Evolutionary conservation across 2,113 vertebrate species (phyloP), one percentile per base, ranked within the genome.

Genomic region (human (Homo sapiens)): DNA sequence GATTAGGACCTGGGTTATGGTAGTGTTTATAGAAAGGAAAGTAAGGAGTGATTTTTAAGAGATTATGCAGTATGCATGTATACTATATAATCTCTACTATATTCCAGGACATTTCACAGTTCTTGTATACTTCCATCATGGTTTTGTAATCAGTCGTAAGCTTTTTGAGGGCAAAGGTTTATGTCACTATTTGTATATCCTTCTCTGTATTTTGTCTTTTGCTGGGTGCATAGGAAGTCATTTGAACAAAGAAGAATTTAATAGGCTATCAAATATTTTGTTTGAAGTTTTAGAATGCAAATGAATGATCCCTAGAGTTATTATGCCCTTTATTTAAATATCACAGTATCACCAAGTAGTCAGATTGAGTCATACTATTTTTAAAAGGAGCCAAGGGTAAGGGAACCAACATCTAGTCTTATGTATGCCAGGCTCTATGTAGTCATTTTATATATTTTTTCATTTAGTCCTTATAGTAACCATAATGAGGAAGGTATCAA

Each of bases 21-120:
- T 95, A 55, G 38, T 94, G 66, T 64, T 94, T 94, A 59, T 32
- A 72, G 80, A 95, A 93, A 73, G 30, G 64, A 59, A 91, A 88
- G 43, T 84, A 72, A 78, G 27, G 55, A 93, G 50, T 38, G 38
- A 50, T 89, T 52, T 78, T 92, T 84, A 92, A 83, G 75, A 87
- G 84, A 82, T 64, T 72, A 38, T 73, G 70, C 30, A 72, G 1
- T 94, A 45, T 91, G 22, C 5, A 35, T 89, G 38, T 68, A 68
- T 9, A n/a, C 17, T 81, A 8, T 50, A 18, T 85, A 90, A 82
- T 82, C 59, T 95, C 3, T 73, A 6, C n/a, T 93, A 48, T 4
- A n/a, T 76, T 38, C 22, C 4, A 57, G n/a, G 16, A 35, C 90
- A 52, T 84, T 79, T 87, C 66, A 35, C 20, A 87, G 3, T 38